Evolutionary conservation across 2,113 vertebrate species (phyloP).

Genomic region (Prolemur simus): DNA sequence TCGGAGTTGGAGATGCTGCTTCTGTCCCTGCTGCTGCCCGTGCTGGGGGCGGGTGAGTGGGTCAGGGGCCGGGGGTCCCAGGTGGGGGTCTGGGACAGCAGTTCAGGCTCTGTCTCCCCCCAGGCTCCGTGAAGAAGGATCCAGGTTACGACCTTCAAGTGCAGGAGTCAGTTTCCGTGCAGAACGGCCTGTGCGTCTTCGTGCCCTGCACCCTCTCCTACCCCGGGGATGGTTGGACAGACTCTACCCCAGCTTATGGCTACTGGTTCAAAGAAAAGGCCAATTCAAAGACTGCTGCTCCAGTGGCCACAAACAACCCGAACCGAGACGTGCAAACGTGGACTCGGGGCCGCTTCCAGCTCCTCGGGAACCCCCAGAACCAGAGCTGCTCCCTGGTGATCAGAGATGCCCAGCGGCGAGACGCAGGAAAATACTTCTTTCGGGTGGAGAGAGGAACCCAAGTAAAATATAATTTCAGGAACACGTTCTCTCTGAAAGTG

Average conservation of each 20-base stretch:
- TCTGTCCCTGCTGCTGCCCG: background rate
- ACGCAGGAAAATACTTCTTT: fast-evolving
- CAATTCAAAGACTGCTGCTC: fast-evolving
- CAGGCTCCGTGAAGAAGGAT: fast-evolving
- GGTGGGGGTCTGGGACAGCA: background rate
- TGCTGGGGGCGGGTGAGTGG: background rate
- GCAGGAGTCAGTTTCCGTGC: fast-evolving
- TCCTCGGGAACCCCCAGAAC: background rate
- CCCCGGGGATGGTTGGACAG: fast-evolving
- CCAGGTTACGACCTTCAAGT: fast-evolving
- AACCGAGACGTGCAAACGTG: fast-evolving
- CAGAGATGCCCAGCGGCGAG: fast-evolving
- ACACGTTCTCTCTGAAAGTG: background rate
- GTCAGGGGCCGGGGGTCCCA: background rate
- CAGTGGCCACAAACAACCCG: constrained; percentile 7
- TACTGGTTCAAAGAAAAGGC: background rate
- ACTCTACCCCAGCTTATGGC: fast-evolving
- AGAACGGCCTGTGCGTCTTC: background rate
- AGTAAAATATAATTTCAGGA: fast-evolving
- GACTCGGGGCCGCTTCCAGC: background rate
- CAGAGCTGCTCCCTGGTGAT: constrained; percentile 47
- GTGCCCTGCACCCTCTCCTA: constrained; percentile 56
- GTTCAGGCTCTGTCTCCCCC: background rate
- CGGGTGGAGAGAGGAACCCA: background rate
- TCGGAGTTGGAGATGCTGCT: background rate